These are phyloP conservation scores for Microctenopoma stevenorrisi DNA, from an alignment of 2,797 vertebrate genomes.

Conservation along the genomic window DNA sequence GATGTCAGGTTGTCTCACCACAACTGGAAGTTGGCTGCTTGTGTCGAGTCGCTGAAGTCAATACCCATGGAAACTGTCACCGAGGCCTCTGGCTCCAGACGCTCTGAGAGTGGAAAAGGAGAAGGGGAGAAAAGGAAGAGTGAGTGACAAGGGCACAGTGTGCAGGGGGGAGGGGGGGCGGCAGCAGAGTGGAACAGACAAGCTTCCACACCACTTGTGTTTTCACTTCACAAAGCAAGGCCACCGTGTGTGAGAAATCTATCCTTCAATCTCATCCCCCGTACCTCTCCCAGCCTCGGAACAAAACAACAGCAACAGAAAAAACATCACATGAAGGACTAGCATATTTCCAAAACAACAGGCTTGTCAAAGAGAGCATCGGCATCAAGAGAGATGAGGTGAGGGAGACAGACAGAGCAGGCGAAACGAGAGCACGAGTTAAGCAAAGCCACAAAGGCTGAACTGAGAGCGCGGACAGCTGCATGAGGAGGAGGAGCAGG, in stretches of 20 bases:
- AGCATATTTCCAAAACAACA: conserved; percentile 75
- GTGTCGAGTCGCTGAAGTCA: conserved; percentile 97
- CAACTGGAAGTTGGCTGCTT: conserved; percentile 94
- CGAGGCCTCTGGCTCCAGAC: conserved; percentile 89
- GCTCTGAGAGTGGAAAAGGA: conserved; percentile 80
- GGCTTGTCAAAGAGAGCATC: conserved; percentile 69
- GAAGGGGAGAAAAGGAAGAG: conserved; percentile 38
- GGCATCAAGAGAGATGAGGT: conserved; percentile 47
- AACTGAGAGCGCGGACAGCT: conserved; percentile 52
- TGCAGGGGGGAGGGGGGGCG: conserved; percentile 36
- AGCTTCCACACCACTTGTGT: conserved; percentile 76
- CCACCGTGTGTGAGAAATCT: conserved; percentile 77
- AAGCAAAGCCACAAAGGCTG: conserved; percentile 53
- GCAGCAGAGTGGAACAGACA: conserved; percentile 81
- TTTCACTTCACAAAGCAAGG: conserved; percentile 83
- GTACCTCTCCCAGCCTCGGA: conserved; percentile 50
- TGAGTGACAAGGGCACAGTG: conserved; percentile 75
- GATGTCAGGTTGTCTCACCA: conserved; percentile 86
- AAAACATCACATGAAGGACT: conserved; percentile 59
- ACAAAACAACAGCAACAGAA: background rate
- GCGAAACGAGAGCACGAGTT: conserved; percentile 11
- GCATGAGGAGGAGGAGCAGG: conserved; percentile 5
- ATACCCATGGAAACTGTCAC: conserved; percentile 92
- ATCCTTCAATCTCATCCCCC: conserved; percentile 78
- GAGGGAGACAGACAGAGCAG: conserved; percentile 29